Evolutionary conservation across 1,140 invertebrate genomes (phyloP), one percentile per base, ranked within the genome.

Genomic region (Drosophila kanapiae): DNA sequence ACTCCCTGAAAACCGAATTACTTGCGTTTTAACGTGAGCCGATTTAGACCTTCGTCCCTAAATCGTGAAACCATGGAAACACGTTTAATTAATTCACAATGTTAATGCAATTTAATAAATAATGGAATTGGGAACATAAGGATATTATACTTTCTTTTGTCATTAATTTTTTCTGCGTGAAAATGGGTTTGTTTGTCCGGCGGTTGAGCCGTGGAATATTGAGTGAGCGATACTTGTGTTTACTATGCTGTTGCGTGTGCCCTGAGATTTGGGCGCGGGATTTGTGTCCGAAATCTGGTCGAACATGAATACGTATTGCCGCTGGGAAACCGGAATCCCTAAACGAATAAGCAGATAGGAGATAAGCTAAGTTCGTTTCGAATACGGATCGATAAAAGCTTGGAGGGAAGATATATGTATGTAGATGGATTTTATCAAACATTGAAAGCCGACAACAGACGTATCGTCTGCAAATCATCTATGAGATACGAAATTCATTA

Each of bases 261-360:
- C 51, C 48, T 23, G 64, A 82, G 64, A 78, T 71, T 78, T 75
- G 78, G 84, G 70, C 49, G 78, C 58, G 18, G 75, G 65, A 82
- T 78, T 85, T 86, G 78, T 62, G 75, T 74, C 62, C 74, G 47
- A 49, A 86, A 85, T 85, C 84, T 79, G 75, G 51, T 57, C 62
- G 48, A 54, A 60, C 62, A 84, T 65, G 63, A 72, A 65, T 68
- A 63, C 54, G 49, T 18, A 58, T 60, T 51, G 62, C 79, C 48
- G 31, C 42, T 42, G 75, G 71, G 75, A 16, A 48, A 18, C 59
- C n/a, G 29, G 29, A 67, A 67, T 58, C 33, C 29, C 33, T 29
- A 29, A 42, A 54, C 43, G 42, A 38, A 35, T n/a, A 18, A 14
- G 35, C 11, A 27, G 2, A n/a, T 5, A 35, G 14, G n/a, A 33